Evolutionary conservation across 2,888 invertebrate genomes (phyloP).

Genomic region (Bombylius major): DNA sequence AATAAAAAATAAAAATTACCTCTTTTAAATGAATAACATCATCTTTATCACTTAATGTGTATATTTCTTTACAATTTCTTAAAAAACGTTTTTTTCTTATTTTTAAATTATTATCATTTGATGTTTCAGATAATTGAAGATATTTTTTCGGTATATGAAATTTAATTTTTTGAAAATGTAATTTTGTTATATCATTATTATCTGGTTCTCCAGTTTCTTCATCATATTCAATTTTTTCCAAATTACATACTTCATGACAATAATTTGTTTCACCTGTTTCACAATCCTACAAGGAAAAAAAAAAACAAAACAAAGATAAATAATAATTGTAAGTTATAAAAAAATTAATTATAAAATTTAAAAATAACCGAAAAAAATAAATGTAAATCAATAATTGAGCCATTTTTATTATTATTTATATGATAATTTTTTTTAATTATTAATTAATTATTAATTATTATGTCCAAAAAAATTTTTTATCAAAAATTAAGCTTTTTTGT

Average conservation of each 20-base stretch:
- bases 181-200: constrained; percentile 23
- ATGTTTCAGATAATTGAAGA: constrained; percentile 13
- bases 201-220: constrained; percentile 34
- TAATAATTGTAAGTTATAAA: no score
- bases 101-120: neutral
- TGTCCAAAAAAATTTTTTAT: no score
- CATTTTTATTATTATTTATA: no score
- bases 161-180: constrained; percentile 29
- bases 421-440: no score
- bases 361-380: no score
- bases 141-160: constrained; percentile 32
- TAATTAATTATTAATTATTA: no score
- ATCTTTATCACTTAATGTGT: constrained; percentile 10
- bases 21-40: constrained; percentile 16
- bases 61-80: constrained; percentile 8
- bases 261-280: constrained; percentile 33
- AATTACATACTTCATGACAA: constrained; percentile 14
- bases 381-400: no score
- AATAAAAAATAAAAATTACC: constrained; percentile 2
- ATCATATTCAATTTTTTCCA: constrained; percentile 24
- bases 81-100: neutral
- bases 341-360: no score
- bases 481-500: no score
- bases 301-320: no score
- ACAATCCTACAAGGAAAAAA: constrained; percentile 21